phyloP scores from a whole-genome alignment of 2,797 vertebrate species.

The Ataeniobius toweri region DNA sequence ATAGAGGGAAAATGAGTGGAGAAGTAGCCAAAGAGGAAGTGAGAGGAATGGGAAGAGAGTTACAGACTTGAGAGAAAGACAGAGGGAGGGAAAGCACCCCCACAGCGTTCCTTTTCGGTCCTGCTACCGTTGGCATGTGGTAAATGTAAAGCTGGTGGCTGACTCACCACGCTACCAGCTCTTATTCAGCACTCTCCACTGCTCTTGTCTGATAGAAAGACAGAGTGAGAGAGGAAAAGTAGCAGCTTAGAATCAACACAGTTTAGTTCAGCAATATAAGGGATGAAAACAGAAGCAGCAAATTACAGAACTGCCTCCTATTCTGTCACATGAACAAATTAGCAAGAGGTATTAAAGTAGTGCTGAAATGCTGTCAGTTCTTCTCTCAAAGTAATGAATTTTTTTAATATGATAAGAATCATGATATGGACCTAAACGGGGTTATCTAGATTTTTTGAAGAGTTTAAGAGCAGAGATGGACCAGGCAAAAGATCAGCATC shows the following conservation, averaged over 20 bases:
- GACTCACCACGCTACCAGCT: constrained; percentile 77
- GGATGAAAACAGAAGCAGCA: constrained; percentile 37
- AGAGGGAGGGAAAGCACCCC: constrained; percentile 69
- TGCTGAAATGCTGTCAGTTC: constrained; percentile 1
- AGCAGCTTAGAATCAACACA: constrained; percentile 60
- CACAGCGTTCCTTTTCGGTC: constrained; percentile 67
- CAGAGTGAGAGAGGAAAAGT: constrained; percentile 46
- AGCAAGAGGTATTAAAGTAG: neutral
- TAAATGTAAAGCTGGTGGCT: constrained; percentile 80
- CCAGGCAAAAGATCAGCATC: too few species aligned
- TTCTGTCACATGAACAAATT: constrained; percentile 9
- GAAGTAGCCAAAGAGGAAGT: constrained; percentile 49
- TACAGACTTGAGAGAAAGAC: constrained; percentile 64
- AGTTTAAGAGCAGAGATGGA: neutral
- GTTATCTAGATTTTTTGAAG: neutral
- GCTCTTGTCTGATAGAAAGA: constrained; percentile 68
- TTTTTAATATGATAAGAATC: neutral
- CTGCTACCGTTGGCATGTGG: constrained; percentile 78
- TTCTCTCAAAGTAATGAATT: neutral
- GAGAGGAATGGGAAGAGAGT: constrained; percentile 52
- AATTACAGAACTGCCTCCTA: constrained; percentile 27
- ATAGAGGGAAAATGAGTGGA: constrained; percentile 41
- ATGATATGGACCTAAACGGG: neutral
- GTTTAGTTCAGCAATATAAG: constrained; percentile 37
- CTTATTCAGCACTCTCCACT: constrained; percentile 74